phyloP scores from a whole-genome alignment of 2,797 vertebrate genomes.

The Lutra lutra region DNA sequence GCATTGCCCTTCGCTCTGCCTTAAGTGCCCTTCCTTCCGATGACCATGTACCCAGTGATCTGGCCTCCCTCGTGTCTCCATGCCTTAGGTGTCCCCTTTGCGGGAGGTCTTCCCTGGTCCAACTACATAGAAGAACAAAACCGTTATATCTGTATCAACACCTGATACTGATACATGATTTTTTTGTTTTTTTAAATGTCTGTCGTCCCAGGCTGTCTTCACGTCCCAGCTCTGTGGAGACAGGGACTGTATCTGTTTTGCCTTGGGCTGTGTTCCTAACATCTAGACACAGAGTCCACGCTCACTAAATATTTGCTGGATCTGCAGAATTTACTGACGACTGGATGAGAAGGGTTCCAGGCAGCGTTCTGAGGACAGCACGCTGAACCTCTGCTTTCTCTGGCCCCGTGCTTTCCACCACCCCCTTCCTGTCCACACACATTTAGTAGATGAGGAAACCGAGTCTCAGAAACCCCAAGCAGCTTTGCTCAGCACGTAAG shows the following conservation, averaged over 20 bases:
- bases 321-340: neutral
- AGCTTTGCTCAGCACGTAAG: neutral
- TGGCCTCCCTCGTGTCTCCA: neutral
- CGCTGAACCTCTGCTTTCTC: rapidly evolving
- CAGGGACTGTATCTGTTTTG: neutral
- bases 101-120: neutral
- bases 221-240: neutral
- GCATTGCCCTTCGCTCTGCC: neutral
- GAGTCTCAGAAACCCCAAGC: neutral
- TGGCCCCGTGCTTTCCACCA: rapidly evolving
- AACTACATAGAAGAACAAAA: neutral
- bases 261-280: too few relatives aligned
- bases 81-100: too few relatives aligned
- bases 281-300: neutral
- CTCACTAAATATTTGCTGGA: neutral
- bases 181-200: neutral
- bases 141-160: neutral
- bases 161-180: neutral
- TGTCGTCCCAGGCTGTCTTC: neutral
- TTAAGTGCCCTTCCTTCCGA: neutral
- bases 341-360: neutral
- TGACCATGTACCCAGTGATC: neutral
- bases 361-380: neutral
- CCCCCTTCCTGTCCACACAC: neutral
- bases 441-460: neutral